Evolutionary conservation across 1,140 invertebrate genomes (phyloP).

Genomic region (Rhynchophorus ferrugineus): DNA sequence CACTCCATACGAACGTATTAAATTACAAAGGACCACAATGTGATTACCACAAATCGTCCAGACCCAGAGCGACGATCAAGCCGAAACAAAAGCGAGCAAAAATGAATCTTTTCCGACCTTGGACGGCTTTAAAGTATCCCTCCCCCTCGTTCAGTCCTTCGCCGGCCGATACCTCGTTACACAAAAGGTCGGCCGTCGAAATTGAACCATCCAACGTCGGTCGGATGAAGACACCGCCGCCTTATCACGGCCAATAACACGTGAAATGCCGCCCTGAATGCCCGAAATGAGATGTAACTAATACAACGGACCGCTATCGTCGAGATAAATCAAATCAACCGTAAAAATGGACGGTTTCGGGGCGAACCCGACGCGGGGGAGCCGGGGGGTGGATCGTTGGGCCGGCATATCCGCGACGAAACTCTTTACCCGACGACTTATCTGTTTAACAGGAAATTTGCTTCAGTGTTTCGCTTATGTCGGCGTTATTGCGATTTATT

Average conservation of each 20-base stretch:
- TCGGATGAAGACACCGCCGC: background rate
- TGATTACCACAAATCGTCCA: too few relatives aligned
- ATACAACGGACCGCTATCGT: constrained; percentile 25
- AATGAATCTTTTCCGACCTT: too few relatives aligned
- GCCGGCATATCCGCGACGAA: too few relatives aligned
- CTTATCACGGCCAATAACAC: constrained; percentile 24
- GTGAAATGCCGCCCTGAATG: constrained; percentile 24
- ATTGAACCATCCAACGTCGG: background rate
- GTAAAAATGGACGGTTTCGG: constrained; percentile 24
- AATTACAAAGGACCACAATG: too few relatives aligned
- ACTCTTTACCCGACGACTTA: constrained; percentile 5
- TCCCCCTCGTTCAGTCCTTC: too few relatives aligned
- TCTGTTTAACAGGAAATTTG: constrained; percentile 12
- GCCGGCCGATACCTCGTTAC: background rate
- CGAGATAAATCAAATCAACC: constrained; percentile 26
- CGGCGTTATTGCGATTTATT: constrained; percentile 1
- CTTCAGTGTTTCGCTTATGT: constrained; percentile 6
- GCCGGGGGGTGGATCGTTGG: background rate
- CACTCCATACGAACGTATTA: too few relatives aligned
- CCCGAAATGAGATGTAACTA: constrained; percentile 27
- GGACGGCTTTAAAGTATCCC: too few relatives aligned
- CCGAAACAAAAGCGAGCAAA: too few relatives aligned
- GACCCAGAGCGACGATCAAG: too few relatives aligned
- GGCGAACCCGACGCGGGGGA: too few relatives aligned
- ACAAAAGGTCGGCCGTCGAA: background rate